Evolutionary conservation across 2,797 vertebrate species (phyloP).

Genomic region (Morus bassanus): DNA sequence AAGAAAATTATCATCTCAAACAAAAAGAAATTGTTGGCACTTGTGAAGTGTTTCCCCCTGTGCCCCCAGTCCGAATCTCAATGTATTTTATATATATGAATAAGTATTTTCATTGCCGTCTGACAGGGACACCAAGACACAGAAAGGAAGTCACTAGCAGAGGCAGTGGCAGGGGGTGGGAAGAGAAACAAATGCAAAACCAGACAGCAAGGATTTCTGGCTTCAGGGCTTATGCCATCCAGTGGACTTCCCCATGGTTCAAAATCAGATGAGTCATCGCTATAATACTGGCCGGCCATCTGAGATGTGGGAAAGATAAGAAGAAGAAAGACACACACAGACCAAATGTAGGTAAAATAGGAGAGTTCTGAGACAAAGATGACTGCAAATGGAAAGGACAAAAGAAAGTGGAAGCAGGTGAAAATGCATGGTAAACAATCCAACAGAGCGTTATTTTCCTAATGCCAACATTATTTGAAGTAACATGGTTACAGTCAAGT

Average conservation of each 20-base stretch:
- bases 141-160: neutral
- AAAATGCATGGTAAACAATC: neutral
- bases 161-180: neutral
- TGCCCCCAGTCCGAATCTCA: neutral
- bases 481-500: neutral
- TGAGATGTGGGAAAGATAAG: neutral
- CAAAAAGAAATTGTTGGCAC: neutral
- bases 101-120: neutral
- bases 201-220: neutral
- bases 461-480: neutral
- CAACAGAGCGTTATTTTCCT: neutral
- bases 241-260: neutral
- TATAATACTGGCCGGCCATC: neutral
- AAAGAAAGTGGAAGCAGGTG: neutral
- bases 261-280: neutral
- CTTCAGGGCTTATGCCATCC: neutral
- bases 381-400: neutral
- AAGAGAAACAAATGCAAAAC: neutral
- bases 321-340: neutral
- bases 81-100: neutral
- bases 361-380: neutral
- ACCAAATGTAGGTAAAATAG: neutral
- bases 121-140: neutral
- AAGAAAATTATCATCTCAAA: neutral
- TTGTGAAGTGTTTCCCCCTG: neutral